Base-by-base conservation (phyloP, 2,888 invertebrate species). In the Acholoe squamosa region DNA sequence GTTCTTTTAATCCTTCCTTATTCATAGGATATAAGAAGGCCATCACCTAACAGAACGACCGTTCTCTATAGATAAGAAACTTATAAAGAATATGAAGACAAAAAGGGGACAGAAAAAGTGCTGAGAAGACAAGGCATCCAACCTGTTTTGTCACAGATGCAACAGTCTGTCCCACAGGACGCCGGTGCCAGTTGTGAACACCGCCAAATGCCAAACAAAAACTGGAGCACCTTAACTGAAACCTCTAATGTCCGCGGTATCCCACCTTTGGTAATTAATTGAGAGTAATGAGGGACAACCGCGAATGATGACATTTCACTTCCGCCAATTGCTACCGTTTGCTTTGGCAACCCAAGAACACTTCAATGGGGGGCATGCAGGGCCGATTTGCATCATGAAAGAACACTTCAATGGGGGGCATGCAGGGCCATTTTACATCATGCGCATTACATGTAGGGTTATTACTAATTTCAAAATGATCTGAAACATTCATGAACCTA, bases 281-380 rank as follows among this genome's bases (percentile, higher is more conserved):
- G 51, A 19, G 10, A 25, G 84, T 84, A 77, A 77, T 34, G 33
- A 77, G 34, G 77, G 77, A 77, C 77, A 77, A 77, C 77, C 77
- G 31, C 34, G 16, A 77, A 77, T 77, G 84, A 84, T 84, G 84
- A 84, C 84, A 84, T 84, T 84, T 84, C 43, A 84, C 33, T 84
- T 84, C 84, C 84, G 34, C 43, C 77, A 77, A 77, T 77, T 77
- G 77, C 77, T 77, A 34, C 33, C 77, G 77, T 10, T 77, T 77
- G 77, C 28, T 77, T 77, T 33, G 77, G 77, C 61, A 61, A 61
- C 61, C 61, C 19, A 61, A 61, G 61, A 61, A 61, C 54, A 43
- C 43, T 10, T 43, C 43, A 7, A 43, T 43, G 43, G 43, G 43
- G 43, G 43, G 43, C 5, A 43, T 43, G 10, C 43, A 43, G 3